Evolutionary conservation across 37 sponge, comb jelly and placozoan species (phyloP).

Genomic region (Haliclona indistincta): DNA sequence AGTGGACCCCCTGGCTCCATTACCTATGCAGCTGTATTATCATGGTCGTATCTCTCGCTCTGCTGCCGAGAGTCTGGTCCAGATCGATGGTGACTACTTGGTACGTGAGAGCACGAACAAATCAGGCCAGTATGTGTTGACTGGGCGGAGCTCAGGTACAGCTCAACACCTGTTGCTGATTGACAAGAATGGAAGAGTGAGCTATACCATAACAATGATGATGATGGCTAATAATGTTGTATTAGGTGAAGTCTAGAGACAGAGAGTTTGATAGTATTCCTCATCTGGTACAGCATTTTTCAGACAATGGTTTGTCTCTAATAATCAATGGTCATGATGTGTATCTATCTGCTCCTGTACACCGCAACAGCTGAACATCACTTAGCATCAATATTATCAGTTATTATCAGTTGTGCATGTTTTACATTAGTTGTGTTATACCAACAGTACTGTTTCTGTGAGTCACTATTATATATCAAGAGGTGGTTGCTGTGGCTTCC

Average conservation of each 20-base stretch:
- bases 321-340: conserved; percentile 59
- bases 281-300: conserved; percentile 67
- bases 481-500: conserved; percentile 91
- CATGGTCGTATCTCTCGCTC: conserved; percentile 73
- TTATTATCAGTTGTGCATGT: not conserved
- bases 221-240: not conserved
- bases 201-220: not conserved
- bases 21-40: conserved; percentile 57
- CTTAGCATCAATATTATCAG: not conserved
- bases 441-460: not conserved
- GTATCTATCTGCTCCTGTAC: conserved; percentile 49
- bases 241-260: conserved; percentile 81
- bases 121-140: conserved; percentile 84
- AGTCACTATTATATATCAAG: conserved; percentile 83
- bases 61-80: conserved; percentile 71
- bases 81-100: conserved; percentile 80
- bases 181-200: conserved; percentile 76
- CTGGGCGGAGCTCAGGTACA: conserved; percentile 59
- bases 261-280: conserved; percentile 73
- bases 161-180: conserved; percentile 80
- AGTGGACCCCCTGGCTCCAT: conserved; percentile 2
- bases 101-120: conserved; percentile 75
- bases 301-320: conserved; percentile 39
- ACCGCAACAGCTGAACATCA: not conserved
- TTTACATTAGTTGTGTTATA: not conserved